These are phyloP conservation scores for Xanthostigma xanthostigma DNA, from an alignment of 2,888 invertebrate genomes.

Conservation along the genomic window DNA sequence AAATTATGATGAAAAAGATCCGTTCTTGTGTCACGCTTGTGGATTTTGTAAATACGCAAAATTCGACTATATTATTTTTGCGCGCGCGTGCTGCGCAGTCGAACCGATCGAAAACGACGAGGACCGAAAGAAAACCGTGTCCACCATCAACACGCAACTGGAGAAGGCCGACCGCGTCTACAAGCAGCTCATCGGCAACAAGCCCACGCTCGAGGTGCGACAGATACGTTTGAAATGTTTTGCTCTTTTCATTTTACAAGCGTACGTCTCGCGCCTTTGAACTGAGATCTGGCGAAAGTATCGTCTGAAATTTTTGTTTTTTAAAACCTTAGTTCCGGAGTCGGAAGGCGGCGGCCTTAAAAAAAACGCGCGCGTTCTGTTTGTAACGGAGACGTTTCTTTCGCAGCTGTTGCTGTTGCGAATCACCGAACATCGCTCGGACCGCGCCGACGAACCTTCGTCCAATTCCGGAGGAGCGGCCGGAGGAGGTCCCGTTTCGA, in stretches of 20 bases:
- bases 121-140: conserved; percentile 87
- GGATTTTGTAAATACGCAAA: conserved; percentile 99
- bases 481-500: conserved; percentile 27
- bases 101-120: conserved; percentile 96
- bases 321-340: too few species aligned
- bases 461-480: conserved; percentile 25
- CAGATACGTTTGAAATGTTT: background rate
- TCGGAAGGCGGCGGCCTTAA: too few species aligned
- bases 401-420: conserved; percentile 58
- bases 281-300: background rate
- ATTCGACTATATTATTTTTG: conserved; percentile 88
- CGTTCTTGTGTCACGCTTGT: conserved; percentile 96
- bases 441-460: conserved; percentile 40
- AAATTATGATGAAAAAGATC: conserved; percentile 98
- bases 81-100: conserved; percentile 87
- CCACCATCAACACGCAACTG: conserved; percentile 74
- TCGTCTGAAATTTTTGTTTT: too few species aligned
- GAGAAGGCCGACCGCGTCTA: conserved; percentile 93
- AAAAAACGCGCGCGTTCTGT: background rate
- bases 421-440: conserved; percentile 73
- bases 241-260: background rate
- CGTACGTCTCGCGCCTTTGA: background rate
- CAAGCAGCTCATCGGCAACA: conserved; percentile 76
- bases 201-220: conserved; percentile 69
- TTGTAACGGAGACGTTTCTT: background rate